A percentile compares a stretch with the other conserved stretches of the same genome.
These are phyloP conservation scores for Erynnis tages DNA, from an alignment of 2,888 invertebrate species.

Conservation along the genomic window DNA sequence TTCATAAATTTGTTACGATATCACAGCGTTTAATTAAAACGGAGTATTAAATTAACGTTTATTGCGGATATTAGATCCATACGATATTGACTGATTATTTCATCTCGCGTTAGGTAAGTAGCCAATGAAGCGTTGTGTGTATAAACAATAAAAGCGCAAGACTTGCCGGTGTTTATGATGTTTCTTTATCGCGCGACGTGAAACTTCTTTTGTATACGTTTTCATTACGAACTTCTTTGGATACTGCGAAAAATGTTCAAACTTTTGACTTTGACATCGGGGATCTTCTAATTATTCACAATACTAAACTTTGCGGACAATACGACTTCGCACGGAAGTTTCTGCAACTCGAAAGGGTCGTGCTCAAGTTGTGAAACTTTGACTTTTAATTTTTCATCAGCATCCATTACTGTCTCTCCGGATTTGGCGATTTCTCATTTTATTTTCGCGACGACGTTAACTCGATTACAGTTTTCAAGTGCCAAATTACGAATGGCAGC, in stretches of 20 bases:
- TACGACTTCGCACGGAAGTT: slow-evolving; percentile 6
- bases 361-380: background rate
- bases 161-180: background rate
- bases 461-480: background rate
- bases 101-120: slow-evolving; percentile 3
- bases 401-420: background rate
- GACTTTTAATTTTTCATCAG: background rate
- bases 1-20: slow-evolving; percentile 20
- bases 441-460: background rate
- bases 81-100: background rate
- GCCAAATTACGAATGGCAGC: slow-evolving; percentile 1
- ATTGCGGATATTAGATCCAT: background rate
- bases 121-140: background rate
- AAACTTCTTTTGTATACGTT: background rate
- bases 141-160: slow-evolving; percentile 3
- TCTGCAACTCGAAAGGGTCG: background rate
- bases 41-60: background rate
- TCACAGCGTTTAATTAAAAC: slow-evolving; percentile 13
- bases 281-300: background rate
- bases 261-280: background rate
- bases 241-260: background rate
- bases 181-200: background rate
- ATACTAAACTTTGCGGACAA: slow-evolving; percentile 7
- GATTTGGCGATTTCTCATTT: background rate
- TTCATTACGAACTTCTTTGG: background rate